Evolutionary conservation across 2,888 invertebrate species (phyloP), one percentile per base, ranked within the genome.

Genomic region (Griposia aprilina): DNA sequence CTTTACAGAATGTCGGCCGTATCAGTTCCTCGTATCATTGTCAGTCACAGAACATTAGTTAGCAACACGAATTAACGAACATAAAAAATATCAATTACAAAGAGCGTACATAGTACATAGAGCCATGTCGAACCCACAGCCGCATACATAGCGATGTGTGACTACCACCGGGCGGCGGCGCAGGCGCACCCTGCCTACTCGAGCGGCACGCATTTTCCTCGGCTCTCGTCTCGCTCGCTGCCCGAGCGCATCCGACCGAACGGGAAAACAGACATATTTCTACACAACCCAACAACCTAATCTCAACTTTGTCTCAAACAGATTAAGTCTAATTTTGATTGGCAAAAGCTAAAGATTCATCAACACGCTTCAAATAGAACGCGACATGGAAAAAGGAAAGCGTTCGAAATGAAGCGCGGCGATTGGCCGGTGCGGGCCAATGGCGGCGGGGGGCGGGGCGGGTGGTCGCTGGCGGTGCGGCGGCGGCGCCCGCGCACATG

Each of bases 351-450:
- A 86, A 91, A 91, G 94, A 94, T 93, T 94, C 94, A 94, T 95
- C 95, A 94, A 89, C 94, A 94, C 95, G 96, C 96, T 96, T 96
- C 96, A 94, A 95, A 96, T 96, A 95, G 94, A 95, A 95, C 94
- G 94, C 94, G 94, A 94, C 94, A 95, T 93, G 95, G 96, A 94
- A 96, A 96, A 96, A 95, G 94, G 95, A 95, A 94, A 94, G 94
- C 94, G 94, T 93, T 93, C 90, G 95, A 95, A 96, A 96, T 96
- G 95, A 94, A 95, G 96, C 96, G 95, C 94, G 85, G 94, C 94
- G 96, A 96, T 96, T 96, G 96, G 96, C 89, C 90, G 95, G 91
- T 84, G 93, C 93, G 94, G 94, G 89, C 96, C 96, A 96, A 96
- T 96, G 95, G 95, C 93, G 92, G 90, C 89, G 92, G 93, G 94